Percentiles rank a stretch among this genome's conserved stretches.
These are phyloP conservation scores for Nomada goodeniana DNA, from an alignment of 2,888 invertebrate species.

Conservation along the genomic window DNA sequence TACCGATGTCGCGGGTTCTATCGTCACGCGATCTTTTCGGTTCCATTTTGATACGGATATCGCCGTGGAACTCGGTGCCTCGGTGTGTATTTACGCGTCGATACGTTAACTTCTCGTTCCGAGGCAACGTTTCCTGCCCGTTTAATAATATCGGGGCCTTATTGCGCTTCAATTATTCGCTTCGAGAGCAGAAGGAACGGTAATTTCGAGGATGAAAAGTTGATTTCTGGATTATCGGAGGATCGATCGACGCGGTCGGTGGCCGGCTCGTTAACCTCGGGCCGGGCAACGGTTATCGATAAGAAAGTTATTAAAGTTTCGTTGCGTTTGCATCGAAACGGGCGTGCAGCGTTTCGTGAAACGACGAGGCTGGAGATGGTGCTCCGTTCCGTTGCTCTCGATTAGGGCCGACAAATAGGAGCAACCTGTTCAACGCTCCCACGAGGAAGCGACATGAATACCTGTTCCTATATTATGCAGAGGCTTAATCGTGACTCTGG, in stretches of 20 bases:
- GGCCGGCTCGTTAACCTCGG: constrained; percentile 39
- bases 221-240: constrained; percentile 51
- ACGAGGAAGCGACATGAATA: constrained; percentile 29
- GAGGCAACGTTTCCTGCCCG: too few relatives aligned
- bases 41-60: background rate
- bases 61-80: too few relatives aligned
- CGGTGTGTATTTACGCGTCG: too few relatives aligned
- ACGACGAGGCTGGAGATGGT: background rate
- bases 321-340: background rate
- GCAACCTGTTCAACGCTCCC: constrained; percentile 49
- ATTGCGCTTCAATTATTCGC: constrained; percentile 34
- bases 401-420: constrained; percentile 51
- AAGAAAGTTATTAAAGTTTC: constrained; percentile 55
- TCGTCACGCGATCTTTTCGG: background rate
- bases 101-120: too few relatives aligned
- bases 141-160: background rate
- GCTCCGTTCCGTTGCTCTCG: constrained; percentile 42
- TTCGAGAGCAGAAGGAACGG: background rate
- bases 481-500: constrained; percentile 68
- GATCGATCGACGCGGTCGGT: constrained; percentile 31
- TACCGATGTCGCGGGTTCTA: background rate
- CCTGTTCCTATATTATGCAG: constrained; percentile 69
- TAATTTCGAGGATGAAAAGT: constrained; percentile 28
- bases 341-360: background rate
- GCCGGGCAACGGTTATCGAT: constrained; percentile 38